Evolutionary conservation across 1,140 invertebrate genomes (phyloP).

Genomic region (Thereuonema tuberculata): DNA sequence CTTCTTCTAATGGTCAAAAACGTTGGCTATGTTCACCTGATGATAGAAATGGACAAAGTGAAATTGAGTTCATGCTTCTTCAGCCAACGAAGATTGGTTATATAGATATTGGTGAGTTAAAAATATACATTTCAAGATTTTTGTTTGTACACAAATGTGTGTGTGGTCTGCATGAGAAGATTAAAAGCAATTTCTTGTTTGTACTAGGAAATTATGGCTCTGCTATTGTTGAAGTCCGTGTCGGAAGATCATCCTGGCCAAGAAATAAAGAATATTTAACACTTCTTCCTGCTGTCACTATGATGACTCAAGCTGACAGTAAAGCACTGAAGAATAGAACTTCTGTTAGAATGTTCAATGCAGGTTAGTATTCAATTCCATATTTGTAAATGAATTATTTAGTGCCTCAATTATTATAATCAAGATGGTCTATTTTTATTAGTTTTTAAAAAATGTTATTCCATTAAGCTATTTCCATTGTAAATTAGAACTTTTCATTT

Average conservation of each 20-base stretch:
- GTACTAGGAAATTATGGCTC: not conserved
- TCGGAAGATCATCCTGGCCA: not conserved
- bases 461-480: no score
- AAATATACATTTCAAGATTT: not conserved
- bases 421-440: no score
- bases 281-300: not conserved
- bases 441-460: no score
- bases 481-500: no score
- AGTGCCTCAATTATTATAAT: no score
- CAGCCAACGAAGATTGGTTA: not conserved
- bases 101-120: not conserved
- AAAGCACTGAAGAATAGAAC: not conserved
- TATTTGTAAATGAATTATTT: no score
- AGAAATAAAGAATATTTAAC: not conserved
- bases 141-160: not conserved
- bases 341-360: not conserved
- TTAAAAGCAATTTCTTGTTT: no score
- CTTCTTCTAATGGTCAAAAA: no score
- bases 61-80: not conserved
- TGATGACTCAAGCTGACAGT: not conserved
- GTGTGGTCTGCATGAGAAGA: no score
- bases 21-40: not conserved
- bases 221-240: not conserved
- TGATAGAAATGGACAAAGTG: not conserved
- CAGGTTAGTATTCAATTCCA: not conserved